These are phyloP conservation scores for Stegastes partitus DNA, from an alignment of 2,113 vertebrate species.

Conservation along the genomic window DNA sequence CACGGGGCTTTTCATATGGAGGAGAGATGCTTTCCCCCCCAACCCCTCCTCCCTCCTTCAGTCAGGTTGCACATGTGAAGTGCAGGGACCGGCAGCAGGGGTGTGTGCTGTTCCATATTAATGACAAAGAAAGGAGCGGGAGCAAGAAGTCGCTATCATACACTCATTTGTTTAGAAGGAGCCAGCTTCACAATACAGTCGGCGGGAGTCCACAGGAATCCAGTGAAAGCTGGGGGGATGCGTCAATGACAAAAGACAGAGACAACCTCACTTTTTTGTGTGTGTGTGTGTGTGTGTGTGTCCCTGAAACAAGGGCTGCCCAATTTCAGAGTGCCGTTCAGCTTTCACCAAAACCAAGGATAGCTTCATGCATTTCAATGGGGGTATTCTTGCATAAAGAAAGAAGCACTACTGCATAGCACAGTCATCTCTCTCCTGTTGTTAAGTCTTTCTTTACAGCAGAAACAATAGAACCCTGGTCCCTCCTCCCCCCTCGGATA, in stretches of 20 bases:
- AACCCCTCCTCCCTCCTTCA: constrained; percentile 13
- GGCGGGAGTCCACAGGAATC: constrained; percentile 77
- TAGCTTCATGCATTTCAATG: constrained; percentile 83
- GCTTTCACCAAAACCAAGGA: constrained; percentile 76
- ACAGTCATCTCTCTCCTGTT: constrained; percentile 74
- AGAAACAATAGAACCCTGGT: constrained; percentile 75
- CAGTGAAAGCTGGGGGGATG: constrained; percentile 72
- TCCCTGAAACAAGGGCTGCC: constrained; percentile 73
- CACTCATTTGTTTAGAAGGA: constrained; percentile 83
- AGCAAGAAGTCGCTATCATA: constrained; percentile 82
- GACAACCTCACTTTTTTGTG: constrained; percentile 77
- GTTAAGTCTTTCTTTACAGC: constrained; percentile 76
- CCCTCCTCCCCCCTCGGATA: constrained; percentile 69
- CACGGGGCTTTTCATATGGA: constrained; percentile 80
- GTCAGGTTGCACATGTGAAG: constrained; percentile 75
- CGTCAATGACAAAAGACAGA: constrained; percentile 82
- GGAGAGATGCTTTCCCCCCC: constrained; percentile 37
- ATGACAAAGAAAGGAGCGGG: constrained; percentile 79
- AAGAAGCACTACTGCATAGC: constrained; percentile 61
- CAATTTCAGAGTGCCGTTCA: constrained; percentile 69
- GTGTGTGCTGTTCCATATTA: constrained; percentile 82
- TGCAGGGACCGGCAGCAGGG: constrained; percentile 71
- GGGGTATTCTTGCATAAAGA: constrained; percentile 76
- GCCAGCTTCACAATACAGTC: constrained; percentile 79
- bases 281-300: constrained; percentile 20